Evolutionary conservation across 2,888 invertebrate genomes (phyloP).

Genomic region (Eristalis arbustorum): DNA sequence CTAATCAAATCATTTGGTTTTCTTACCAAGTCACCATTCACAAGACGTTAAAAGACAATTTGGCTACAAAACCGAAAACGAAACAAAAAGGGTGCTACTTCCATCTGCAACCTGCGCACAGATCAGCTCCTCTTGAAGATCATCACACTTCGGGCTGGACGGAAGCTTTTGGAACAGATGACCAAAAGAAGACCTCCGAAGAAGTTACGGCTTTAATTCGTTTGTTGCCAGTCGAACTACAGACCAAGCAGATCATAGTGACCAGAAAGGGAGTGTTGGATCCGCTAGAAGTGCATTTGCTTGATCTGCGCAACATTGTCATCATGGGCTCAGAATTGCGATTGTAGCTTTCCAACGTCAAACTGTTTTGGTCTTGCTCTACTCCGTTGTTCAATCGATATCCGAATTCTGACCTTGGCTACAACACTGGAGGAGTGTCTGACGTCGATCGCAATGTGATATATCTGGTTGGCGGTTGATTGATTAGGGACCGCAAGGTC

Average conservation of each 20-base stretch:
- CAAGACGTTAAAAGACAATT: slow-evolving; percentile 97
- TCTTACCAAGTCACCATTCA: slow-evolving; percentile 99
- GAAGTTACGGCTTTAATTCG: slow-evolving; percentile 99
- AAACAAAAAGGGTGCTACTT: slow-evolving; percentile 99
- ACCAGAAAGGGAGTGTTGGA: slow-evolving; percentile 99
- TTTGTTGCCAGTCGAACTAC: slow-evolving; percentile 99
- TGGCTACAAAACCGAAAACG: slow-evolving; percentile 99
- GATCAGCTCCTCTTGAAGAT: slow-evolving; percentile 99
- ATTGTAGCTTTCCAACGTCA: too few relatives aligned
- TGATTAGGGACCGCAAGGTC: too few relatives aligned
- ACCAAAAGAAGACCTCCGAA: slow-evolving; percentile 99
- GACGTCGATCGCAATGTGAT: too few relatives aligned
- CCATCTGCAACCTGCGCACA: slow-evolving; percentile 99
- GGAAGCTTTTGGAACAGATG: slow-evolving; percentile 99
- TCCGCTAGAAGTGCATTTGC: slow-evolving; percentile 98
- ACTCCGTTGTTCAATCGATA: too few relatives aligned
- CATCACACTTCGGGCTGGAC: slow-evolving; percentile 99
- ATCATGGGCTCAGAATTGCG: slow-evolving; percentile 99
- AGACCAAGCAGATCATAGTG: slow-evolving; percentile 99
- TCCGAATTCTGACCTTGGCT: too few relatives aligned
- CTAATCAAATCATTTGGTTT: slow-evolving; percentile 99
- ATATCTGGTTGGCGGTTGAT: too few relatives aligned
- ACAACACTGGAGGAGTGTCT: too few relatives aligned
- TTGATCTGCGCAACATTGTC: slow-evolving; percentile 99
- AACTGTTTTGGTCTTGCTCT: too few relatives aligned